Conservation (phyloP, 1,140 invertebrate species). For the Halictus rubicundus region DNA sequence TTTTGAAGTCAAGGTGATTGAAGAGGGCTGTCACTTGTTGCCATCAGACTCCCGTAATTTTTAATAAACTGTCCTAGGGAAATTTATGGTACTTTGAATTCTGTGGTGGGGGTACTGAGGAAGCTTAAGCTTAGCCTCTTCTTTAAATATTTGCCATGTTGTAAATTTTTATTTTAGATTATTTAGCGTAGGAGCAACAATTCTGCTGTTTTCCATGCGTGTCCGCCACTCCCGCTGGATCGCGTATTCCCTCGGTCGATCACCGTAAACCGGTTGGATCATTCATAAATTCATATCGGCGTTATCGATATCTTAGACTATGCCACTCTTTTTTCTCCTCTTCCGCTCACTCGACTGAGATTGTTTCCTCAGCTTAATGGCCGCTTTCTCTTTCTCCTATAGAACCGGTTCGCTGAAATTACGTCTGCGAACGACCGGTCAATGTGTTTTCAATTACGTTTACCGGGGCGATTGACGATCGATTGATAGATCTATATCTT, state of each 20-base stretch:
- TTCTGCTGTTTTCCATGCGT: too few relatives aligned
- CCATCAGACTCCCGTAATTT: too few relatives aligned
- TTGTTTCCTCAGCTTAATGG: slow-evolving; percentile 25
- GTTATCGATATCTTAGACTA: slow-evolving; percentile 50
- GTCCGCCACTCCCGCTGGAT: too few relatives aligned
- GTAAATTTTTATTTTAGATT: too few relatives aligned
- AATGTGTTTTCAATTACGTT: slow-evolving; percentile 37
- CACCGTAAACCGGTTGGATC: slow-evolving; percentile 43
- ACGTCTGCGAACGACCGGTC: background rate
- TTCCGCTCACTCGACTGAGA: background rate
- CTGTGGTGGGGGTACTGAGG: too few relatives aligned
- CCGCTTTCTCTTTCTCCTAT: slow-evolving; percentile 40
- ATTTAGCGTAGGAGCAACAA: too few relatives aligned
- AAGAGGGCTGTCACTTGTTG: too few relatives aligned
- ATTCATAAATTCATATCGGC: slow-evolving; percentile 52
- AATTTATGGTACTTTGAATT: too few relatives aligned
- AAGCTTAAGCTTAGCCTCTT: too few relatives aligned
- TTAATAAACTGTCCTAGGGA: too few relatives aligned
- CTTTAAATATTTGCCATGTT: too few relatives aligned
- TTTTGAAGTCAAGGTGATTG: too few relatives aligned
- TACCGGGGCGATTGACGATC: background rate
- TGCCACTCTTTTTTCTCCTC: background rate
- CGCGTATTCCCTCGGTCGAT: background rate
- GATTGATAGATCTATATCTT: background rate
- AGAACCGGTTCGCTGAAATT: slow-evolving; percentile 41